Base-by-base conservation (phyloP, 2,888 invertebrate species). In the Drosophila diplacantha region DNA sequence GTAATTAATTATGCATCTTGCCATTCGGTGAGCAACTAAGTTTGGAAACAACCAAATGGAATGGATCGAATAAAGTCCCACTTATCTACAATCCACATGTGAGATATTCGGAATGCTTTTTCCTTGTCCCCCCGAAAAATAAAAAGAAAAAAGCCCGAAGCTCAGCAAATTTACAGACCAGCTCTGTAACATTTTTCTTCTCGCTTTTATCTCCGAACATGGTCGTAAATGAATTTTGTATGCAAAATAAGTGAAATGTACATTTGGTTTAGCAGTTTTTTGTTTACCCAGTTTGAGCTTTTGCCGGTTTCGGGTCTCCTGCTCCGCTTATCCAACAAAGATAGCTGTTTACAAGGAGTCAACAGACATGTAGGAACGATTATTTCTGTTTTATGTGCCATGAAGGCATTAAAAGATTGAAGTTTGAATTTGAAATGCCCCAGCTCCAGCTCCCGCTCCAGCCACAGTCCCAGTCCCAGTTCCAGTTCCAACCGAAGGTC, bases 231-330 rank as follows among this genome's bases (percentile, higher is more conserved):
- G 58, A 68, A 67, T 59, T 65, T 51, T 39, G 31, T 51, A 59
- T 68, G 65, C 46, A 59, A 65, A 65, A 44, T 65, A 65, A 68
- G 50, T 68, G 51, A 46, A 68, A 65, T 60, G 51, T 59, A 58
- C 57, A 44, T 67, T 64, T 67, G 58, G 37, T 58, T 67, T 58
- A 57, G 58, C 41, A 37, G 44, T 58, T 39, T 52, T 63, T 46
- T 51, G 32, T 47, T 59, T 59, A 41, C 34, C 22, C 32, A 22
- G 38, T 34, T 57, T 29, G 31, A 52, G 47, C 32, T 63, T 57
- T 46, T 6, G 34, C 34, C 37, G 16, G 29, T 34, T 39, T 63
- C 20, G 18, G 18, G 65, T 26, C 26, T 47, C 16, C 24, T 20
- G 26, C 34, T 54, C 39, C 46, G 39, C 16, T 66, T 55, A 56